phyloP scores from a whole-genome alignment of 2,888 invertebrate species.

The Calameuta pallipes region DNA sequence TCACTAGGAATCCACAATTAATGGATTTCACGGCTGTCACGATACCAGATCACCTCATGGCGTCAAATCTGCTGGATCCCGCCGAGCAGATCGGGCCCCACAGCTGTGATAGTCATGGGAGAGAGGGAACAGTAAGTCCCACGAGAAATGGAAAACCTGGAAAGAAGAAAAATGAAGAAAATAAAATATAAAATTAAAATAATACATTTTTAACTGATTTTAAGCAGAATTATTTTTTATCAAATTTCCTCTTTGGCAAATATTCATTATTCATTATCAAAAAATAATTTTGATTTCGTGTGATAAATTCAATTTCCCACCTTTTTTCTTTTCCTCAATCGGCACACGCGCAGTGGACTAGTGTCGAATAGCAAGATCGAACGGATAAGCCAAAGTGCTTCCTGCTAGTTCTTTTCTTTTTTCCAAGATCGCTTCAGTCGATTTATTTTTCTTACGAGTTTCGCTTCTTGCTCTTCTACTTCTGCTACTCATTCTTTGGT shows the following conservation, averaged over 20 bases:
- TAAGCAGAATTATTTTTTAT: neutral
- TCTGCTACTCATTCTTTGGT: neutral
- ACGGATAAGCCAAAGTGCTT: neutral
- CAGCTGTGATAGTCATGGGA: neutral
- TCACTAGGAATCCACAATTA: conserved; percentile 38
- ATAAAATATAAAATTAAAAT: neutral
- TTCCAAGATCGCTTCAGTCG: neutral
- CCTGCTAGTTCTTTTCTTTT: neutral
- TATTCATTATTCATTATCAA: neutral
- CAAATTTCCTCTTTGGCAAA: neutral
- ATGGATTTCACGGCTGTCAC: conserved; percentile 42
- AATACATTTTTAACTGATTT: too few species aligned
- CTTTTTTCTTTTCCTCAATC: neutral
- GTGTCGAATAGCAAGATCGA: neutral
- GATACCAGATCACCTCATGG: conserved; percentile 12
- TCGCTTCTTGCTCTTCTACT: neutral
- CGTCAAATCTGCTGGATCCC: conserved; percentile 14
- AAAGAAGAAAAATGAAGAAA: neutral
- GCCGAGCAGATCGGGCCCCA: conserved; percentile 3
- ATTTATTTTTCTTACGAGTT: neutral
- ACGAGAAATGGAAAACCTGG: neutral
- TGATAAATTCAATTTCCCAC: neutral
- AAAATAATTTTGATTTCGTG: neutral
- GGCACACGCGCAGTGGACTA: neutral
- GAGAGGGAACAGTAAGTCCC: neutral